Base-by-base conservation (phyloP, 2,797 vertebrate genomes). In the Lagorchestes hirsutus region DNA sequence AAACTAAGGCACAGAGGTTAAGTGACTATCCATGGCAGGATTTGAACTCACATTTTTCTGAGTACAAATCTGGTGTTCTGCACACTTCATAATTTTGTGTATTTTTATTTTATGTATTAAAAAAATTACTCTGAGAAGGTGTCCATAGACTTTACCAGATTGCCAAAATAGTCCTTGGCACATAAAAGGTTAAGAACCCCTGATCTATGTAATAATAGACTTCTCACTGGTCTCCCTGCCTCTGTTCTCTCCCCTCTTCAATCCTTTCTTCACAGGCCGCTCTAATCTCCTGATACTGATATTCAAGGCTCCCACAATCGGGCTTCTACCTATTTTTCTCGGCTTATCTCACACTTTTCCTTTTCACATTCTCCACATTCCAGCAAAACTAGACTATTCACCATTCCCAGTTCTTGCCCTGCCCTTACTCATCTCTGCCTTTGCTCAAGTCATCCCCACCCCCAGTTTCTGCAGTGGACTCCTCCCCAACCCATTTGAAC, bases 281-380 rank as follows among this genome's bases (percentile, higher is more conserved):
- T 24, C 74, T 82, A 27, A 82, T 82, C 40, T 82, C 74, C 46
- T 82, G 74, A 82, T 82, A 22, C 74, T 82, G 74, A 82, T 82
- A 82, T 82, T 82, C 40, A 82, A 46, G 40, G 40, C 74, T 46
- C 40, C 62, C 22, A 74, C 67, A 24, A 27, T 82, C 46, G 46
- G 74, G n/a, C 40, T 82, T 24, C 40, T 40, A 82, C 74, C 74
- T 46, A 46, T 82, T 82, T 82, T 82, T 82, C 74, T 82, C 46
- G 40, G 40, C 74, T 82, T 82, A 82, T 82, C 74, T 82, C 74
- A 46, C 74, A 82, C 74, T 82, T 74, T 74, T 2, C n/a, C n/a
- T 40, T 24, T 82, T 82, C 74, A 82, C 74, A 82, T 82, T 82
- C 40, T 82, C 74, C 74, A 82, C 74, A 82, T 82, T 82, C 74